A percentile compares a stretch with the other conserved stretches of the same genome.
Conservation (phyloP, 92 coral and sea anemone species). For the Epizoanthus fatuus region DNA sequence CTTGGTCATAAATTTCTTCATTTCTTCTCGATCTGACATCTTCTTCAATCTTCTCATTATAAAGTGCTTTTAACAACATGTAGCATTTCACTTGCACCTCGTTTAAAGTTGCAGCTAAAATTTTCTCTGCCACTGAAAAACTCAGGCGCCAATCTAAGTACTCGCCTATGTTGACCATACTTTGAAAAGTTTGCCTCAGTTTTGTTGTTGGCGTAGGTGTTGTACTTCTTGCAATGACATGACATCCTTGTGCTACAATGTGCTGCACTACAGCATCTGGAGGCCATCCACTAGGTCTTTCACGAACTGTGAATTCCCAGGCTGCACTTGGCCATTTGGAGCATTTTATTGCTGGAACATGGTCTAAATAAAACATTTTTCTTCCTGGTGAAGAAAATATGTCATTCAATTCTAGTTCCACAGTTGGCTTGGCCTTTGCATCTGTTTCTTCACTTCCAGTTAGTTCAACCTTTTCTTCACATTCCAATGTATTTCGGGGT, state of each 20-base stretch:
- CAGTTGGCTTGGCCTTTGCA: no score
- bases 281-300: conserved; percentile 33
- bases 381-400: conserved; percentile 19
- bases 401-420: background rate
- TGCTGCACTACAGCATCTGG: background rate
- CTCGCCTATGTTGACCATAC: background rate
- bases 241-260: conserved; percentile 1
- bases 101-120: conserved; percentile 2
- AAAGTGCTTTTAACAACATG: conserved; percentile 2
- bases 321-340: conserved; percentile 28
- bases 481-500: background rate
- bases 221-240: conserved; percentile 14
- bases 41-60: background rate
- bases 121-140: conserved; percentile 22
- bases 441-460: no score
- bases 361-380: background rate
- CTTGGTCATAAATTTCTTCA: background rate
- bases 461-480: no score
- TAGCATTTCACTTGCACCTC: conserved; percentile 21
- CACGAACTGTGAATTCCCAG: conserved; percentile 15
- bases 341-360: conserved; percentile 29
- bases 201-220: background rate
- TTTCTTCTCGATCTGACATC: background rate
- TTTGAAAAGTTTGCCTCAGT: background rate
- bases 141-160: conserved; percentile 29